Conservation (phyloP, 2,797 vertebrate species). For the Gymnoscopelus braueri region DNA sequence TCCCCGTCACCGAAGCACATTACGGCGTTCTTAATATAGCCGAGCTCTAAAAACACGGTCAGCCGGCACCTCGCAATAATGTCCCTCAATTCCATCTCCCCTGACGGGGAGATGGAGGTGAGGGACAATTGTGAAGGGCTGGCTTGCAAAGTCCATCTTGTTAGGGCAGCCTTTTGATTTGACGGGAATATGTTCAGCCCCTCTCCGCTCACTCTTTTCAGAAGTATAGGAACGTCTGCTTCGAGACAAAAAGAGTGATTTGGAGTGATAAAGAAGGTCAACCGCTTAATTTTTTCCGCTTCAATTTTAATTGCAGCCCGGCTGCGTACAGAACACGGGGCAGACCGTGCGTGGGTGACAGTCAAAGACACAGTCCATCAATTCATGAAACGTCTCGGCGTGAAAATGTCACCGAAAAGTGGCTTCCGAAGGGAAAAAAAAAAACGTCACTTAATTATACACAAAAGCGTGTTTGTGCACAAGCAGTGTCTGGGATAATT, state of each 20-base stretch:
- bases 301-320: constrained; percentile 9
- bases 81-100: constrained; percentile 40
- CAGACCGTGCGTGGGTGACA: constrained; percentile 35
- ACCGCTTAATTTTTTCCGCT: background rate
- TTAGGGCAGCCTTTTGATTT: no score
- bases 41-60: constrained; percentile 54
- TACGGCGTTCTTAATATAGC: constrained; percentile 71
- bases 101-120: background rate
- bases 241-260: constrained; percentile 12
- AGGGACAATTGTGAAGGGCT: no score
- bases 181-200: no score
- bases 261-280: constrained; percentile 6
- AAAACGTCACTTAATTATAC: constrained; percentile 66
- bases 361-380: constrained; percentile 34
- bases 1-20: constrained; percentile 70
- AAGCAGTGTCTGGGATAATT: constrained; percentile 78
- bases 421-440: constrained; percentile 15
- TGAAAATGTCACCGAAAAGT: constrained; percentile 59
- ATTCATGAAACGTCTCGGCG: constrained; percentile 40
- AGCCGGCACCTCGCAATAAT: constrained; percentile 32
- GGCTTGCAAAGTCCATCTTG: no score
- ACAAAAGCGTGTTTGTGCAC: constrained; percentile 56
- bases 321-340: constrained; percentile 5
- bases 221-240: background rate
- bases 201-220: background rate